These are phyloP conservation scores for Patiria pectinifera DNA, from an alignment of 53 echinoderm and acorn worm genomes.

Conservation along the genomic window DNA sequence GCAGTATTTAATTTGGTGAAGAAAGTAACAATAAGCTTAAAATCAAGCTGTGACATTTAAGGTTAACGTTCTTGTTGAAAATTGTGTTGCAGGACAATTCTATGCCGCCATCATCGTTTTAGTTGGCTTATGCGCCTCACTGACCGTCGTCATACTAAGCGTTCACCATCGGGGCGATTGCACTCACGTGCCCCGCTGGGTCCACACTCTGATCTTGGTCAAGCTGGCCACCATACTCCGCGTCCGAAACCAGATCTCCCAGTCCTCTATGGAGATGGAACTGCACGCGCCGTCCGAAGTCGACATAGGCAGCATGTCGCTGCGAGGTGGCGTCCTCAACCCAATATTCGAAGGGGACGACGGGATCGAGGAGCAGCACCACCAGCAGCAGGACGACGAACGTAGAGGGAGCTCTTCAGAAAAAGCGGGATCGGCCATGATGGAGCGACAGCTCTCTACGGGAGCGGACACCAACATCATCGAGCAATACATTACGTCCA, in stretches of 20 bases:
- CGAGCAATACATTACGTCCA: constrained; percentile 77
- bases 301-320: constrained; percentile 15
- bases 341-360: constrained; percentile 90
- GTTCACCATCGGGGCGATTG: constrained; percentile 89
- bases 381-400: constrained; percentile 9
- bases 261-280: constrained; percentile 67
- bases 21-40: neutral
- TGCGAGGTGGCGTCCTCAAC: constrained; percentile 74
- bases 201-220: constrained; percentile 74
- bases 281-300: constrained; percentile 39
- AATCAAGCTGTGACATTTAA: neutral
- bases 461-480: constrained; percentile 53
- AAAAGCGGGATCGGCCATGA: neutral
- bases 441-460: constrained; percentile 14
- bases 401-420: constrained; percentile 23
- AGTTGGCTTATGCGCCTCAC: constrained; percentile 79
- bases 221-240: constrained; percentile 66
- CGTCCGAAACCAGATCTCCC: constrained; percentile 60
- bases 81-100: constrained; percentile 78
- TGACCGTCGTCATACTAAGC: constrained; percentile 71
- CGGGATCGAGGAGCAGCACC: constrained; percentile 54
- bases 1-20: too few species aligned
- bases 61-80: neutral
- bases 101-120: constrained; percentile 82
- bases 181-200: constrained; percentile 76